Evolutionary conservation across 2,797 vertebrate species (phyloP).

Genomic region (Numenius phaeopus): DNA sequence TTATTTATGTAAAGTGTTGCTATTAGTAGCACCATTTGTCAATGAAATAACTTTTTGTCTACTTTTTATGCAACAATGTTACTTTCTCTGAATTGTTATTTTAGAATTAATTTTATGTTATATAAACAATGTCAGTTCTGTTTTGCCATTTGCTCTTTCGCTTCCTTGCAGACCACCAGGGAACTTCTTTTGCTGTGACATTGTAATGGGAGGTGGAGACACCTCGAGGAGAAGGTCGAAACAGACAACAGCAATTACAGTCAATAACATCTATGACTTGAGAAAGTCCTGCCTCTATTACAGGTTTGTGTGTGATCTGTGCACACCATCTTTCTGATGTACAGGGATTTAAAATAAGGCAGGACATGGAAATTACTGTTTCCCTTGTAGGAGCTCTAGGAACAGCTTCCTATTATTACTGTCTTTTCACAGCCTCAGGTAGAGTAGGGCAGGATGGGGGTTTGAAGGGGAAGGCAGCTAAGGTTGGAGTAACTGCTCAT

Average conservation of each 20-base stretch:
- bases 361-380: not conserved
- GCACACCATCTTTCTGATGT: not conserved
- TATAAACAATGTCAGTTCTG: not conserved
- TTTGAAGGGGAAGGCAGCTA: not conserved
- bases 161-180: not conserved
- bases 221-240: conserved; percentile 42
- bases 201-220: conserved; percentile 15
- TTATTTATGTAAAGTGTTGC: not conserved
- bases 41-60: not conserved
- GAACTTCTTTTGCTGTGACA: not conserved
- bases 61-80: not conserved
- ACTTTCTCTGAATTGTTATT: not conserved
- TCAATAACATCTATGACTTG: not conserved
- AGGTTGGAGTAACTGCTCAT: not conserved
- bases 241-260: not conserved
- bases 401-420: not conserved
- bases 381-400: not conserved
- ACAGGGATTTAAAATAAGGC: not conserved
- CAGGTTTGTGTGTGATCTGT: not conserved
- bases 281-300: not conserved
- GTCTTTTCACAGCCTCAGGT: not conserved
- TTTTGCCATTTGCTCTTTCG: not conserved
- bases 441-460: not conserved
- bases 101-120: not conserved
- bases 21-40: not conserved